Percentiles rank a stretch among this genome's conserved stretches.
Conservation (phyloP, 2,888 invertebrate genomes). For the Bibio marci region DNA sequence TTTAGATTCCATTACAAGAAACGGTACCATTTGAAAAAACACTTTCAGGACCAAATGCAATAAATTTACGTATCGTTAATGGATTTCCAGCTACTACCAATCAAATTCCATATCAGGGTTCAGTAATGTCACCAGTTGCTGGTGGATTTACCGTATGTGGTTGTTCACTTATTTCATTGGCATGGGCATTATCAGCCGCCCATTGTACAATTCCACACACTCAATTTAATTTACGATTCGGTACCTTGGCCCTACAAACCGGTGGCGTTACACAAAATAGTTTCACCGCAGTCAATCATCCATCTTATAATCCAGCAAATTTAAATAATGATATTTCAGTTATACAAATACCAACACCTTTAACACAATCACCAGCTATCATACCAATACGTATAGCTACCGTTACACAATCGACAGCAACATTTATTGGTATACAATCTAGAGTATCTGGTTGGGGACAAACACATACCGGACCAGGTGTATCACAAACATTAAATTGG, state of each 20-base stretch:
- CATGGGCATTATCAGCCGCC: background rate
- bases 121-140: background rate
- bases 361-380: background rate
- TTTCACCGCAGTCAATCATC: conserved; percentile 1
- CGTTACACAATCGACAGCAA: background rate
- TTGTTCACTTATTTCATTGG: background rate
- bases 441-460: conserved; percentile 1
- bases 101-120: conserved; percentile 2
- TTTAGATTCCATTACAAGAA: no score
- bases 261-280: background rate
- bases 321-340: conserved; percentile 1
- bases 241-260: background rate
- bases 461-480: background rate
- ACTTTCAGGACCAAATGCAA: background rate
- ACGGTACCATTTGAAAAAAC: no score
- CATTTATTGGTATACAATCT: background rate
- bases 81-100: background rate
- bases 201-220: background rate
- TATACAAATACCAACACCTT: background rate
- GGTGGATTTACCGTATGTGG: conserved; percentile 1
- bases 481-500: background rate
- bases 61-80: background rate
- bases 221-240: background rate
- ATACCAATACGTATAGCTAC: background rate
- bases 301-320: background rate